A percentile compares a stretch with the other conserved stretches of the same genome.
Conservation (phyloP, 1,140 invertebrate species). For the Melanaphis sacchari region DNA sequence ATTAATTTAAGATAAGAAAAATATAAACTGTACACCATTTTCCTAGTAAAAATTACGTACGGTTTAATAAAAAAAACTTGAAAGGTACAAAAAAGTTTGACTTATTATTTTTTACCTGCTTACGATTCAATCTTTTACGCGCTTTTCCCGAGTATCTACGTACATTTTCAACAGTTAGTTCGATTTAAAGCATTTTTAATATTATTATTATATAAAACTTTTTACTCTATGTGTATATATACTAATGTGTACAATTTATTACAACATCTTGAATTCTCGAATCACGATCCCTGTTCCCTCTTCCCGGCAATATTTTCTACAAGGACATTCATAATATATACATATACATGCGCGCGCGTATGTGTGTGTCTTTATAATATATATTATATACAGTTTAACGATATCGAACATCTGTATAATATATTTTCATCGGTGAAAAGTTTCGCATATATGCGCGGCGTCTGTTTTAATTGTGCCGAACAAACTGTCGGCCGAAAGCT, state of each 20-base stretch:
- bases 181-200: neutral
- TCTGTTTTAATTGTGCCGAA: constrained; percentile 54
- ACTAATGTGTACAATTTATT: neutral
- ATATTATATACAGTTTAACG: neutral
- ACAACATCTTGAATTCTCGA: constrained; percentile 37
- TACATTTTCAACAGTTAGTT: neutral
- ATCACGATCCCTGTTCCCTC: neutral
- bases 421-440: constrained; percentile 52
- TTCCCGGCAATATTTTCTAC: neutral
- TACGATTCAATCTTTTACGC: neutral
- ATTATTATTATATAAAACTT: neutral
- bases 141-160: neutral
- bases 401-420: constrained; percentile 53
- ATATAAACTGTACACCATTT: neutral
- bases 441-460: neutral
- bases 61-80: no score
- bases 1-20: neutral
- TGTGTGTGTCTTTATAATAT: neutral
- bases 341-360: neutral
- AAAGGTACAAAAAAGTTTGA: neutral
- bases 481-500: constrained; percentile 55
- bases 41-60: neutral
- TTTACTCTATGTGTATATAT: neutral
- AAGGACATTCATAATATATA: neutral
- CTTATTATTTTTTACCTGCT: neutral